A percentile compares a stretch with the other conserved stretches of the same genome.
These are phyloP conservation scores for Plecturocebus donacophilus DNA, from an alignment of 2,113 vertebrate genomes.

Conservation along the genomic window DNA sequence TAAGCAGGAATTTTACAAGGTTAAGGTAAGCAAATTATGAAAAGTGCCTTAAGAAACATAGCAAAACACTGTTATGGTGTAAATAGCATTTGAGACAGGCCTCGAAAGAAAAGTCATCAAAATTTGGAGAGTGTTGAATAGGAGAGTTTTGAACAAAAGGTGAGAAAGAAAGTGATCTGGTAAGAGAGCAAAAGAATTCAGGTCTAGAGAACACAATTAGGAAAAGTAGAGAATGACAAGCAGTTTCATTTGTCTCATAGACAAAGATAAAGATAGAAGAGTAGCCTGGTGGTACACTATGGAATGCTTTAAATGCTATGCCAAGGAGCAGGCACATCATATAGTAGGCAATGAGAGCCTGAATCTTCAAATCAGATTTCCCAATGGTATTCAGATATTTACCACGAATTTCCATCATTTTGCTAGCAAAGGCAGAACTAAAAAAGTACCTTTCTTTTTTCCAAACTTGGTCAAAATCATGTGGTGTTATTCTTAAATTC, in stretches of 20 bases:
- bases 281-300: background rate
- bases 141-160: background rate
- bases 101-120: background rate
- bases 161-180: background rate
- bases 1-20: background rate
- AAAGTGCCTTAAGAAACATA: background rate
- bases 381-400: conserved; percentile 1
- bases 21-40: background rate
- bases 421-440: background rate
- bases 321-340: background rate
- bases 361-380: background rate
- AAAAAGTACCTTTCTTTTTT: conserved; percentile 8
- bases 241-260: background rate
- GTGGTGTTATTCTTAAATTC: background rate
- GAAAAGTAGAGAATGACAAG: background rate
- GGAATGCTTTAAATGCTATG: background rate
- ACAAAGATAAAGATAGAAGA: background rate
- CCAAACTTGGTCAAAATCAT: background rate
- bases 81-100: background rate
- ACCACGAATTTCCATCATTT: background rate
- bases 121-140: background rate
- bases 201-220: background rate
- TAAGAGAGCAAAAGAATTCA: background rate
- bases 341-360: background rate
- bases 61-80: background rate